phyloP scores from a whole-genome alignment of 2,888 invertebrate genomes.

The Volucella zonaria region DNA sequence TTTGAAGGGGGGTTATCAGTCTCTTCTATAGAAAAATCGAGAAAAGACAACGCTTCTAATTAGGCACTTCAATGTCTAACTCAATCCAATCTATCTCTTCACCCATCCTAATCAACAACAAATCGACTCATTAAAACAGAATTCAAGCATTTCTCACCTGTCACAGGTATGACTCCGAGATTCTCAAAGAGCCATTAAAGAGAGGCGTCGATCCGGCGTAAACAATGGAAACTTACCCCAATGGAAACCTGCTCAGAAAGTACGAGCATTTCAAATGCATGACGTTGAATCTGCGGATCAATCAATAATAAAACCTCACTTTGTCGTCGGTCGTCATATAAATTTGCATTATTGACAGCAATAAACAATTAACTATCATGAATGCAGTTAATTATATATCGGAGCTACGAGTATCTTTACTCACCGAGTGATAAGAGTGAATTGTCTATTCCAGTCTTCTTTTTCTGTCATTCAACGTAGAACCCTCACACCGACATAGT shows the following conservation, averaged over 20 bases:
- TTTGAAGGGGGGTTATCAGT: no score
- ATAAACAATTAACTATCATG: not conserved
- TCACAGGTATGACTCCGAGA: no score
- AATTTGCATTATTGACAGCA: slow-evolving; percentile 15
- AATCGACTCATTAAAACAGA: no score
- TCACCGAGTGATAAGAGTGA: no score
- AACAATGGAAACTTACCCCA: not conserved
- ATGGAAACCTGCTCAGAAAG: not conserved
- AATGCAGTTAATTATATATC: not conserved
- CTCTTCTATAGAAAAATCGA: no score
- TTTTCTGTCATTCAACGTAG: no score
- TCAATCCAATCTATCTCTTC: not conserved
- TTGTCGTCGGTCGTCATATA: not conserved
- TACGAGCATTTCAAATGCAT: not conserved
- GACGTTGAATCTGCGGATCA: slow-evolving; percentile 15
- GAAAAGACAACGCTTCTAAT: not conserved
- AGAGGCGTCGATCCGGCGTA: no score
- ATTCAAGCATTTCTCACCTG: no score
- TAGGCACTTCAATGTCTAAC: not conserved
- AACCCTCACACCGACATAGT: no score
- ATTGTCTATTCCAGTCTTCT: no score
- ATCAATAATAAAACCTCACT: slow-evolving; percentile 23
- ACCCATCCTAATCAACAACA: not conserved
- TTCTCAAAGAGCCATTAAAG: no score
- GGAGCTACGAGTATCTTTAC: not conserved